Evolutionary conservation across 1,140 invertebrate genomes (phyloP).

Genomic region (Caenorhabditis remanei): DNA sequence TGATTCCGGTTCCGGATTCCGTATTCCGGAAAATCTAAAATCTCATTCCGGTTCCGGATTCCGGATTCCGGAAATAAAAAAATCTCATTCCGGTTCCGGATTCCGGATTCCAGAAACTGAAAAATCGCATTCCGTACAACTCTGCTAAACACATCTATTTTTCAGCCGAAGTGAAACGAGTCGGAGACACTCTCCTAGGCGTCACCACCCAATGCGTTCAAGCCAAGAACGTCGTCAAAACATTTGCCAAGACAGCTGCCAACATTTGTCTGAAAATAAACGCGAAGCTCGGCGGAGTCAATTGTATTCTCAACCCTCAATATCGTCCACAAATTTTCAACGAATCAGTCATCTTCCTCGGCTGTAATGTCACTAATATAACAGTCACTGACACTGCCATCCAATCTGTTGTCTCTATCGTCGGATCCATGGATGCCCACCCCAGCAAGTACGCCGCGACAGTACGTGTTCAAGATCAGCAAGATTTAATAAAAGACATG

Average conservation of each 20-base stretch:
- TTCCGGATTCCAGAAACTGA: too few species aligned
- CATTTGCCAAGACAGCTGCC: slow-evolving; percentile 97
- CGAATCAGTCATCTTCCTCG: slow-evolving; percentile 98
- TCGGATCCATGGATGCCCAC: slow-evolving; percentile 99
- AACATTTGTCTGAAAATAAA: slow-evolving; percentile 99
- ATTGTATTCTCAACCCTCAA: slow-evolving; percentile 96
- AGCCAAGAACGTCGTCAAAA: slow-evolving; percentile 99
- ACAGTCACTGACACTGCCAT: slow-evolving; percentile 86
- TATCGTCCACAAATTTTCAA: slow-evolving; percentile 84
- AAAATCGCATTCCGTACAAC: too few species aligned
- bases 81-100: too few species aligned
- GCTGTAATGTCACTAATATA: slow-evolving; percentile 98
- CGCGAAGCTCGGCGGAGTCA: slow-evolving; percentile 98
- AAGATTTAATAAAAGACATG: slow-evolving; percentile 98
- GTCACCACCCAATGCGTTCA: slow-evolving; percentile 99
- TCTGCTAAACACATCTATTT: slow-evolving; percentile 69
- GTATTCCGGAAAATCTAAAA: too few species aligned
- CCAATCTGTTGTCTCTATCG: slow-evolving; percentile 82
- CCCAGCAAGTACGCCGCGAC: slow-evolving; percentile 96
- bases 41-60: too few species aligned
- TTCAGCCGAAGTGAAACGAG: slow-evolving; percentile 97
- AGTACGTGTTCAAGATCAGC: slow-evolving; percentile 96
- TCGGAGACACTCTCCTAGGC: slow-evolving; percentile 97
- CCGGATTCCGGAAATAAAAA: too few species aligned
- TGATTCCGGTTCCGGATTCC: too few species aligned